phyloP scores from a whole-genome alignment of 2,797 vertebrate genomes.

The Pogonophryne albipinna region DNA sequence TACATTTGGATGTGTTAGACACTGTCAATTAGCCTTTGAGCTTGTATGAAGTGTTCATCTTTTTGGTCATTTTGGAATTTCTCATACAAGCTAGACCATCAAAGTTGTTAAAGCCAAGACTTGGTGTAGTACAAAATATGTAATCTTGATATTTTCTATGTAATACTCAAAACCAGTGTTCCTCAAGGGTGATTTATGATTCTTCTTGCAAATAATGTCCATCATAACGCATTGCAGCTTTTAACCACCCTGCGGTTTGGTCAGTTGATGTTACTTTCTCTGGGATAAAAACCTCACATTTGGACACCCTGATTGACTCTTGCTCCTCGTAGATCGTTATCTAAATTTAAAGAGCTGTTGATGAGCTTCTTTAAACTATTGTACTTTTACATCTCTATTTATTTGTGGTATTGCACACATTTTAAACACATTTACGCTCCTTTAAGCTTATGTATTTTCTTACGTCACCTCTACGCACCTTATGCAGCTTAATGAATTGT shows the following conservation, averaged over 20 bases:
- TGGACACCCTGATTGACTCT: not conserved
- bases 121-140: not conserved
- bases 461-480: not conserved
- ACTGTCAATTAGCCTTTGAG: not conserved
- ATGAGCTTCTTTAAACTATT: not conserved
- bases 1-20: not conserved
- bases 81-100: not conserved
- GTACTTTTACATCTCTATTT: not conserved
- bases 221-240: not conserved
- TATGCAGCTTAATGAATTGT: not conserved
- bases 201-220: not conserved
- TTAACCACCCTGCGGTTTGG: not conserved
- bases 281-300: not conserved
- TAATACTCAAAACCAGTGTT: not conserved
- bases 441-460: no score
- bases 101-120: not conserved
- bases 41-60: not conserved
- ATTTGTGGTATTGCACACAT: not conserved
- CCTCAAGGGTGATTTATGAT: no score
- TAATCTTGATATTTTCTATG: not conserved
- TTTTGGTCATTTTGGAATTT: not conserved
- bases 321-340: not conserved
- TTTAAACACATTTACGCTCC: no score
- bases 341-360: not conserved
- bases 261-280: not conserved